phyloP scores from a whole-genome alignment of 2,113 vertebrate genomes.

The Nannospalax galili region DNA sequence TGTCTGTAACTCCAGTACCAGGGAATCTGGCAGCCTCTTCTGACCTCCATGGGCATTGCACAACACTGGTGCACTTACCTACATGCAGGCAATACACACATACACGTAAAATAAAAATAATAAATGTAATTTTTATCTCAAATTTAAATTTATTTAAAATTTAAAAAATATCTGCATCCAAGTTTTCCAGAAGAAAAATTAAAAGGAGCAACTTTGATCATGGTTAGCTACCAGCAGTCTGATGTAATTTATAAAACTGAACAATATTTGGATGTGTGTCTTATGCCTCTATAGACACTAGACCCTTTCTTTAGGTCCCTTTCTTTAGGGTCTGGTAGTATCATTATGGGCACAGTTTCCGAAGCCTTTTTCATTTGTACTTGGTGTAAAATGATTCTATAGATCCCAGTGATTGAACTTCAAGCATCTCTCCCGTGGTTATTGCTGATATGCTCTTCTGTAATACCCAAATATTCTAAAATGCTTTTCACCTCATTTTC shows the following conservation, averaged over 20 bases:
- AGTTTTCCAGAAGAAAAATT: conserved; percentile 60
- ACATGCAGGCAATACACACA: no score
- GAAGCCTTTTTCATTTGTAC: conserved; percentile 91
- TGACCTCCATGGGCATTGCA: no score
- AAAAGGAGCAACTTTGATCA: conserved; percentile 68
- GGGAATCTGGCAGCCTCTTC: no score
- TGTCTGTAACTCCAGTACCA: no score
- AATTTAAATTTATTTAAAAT: conserved; percentile 85
- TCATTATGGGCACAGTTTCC: conserved; percentile 88
- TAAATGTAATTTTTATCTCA: no score
- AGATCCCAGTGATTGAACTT: conserved; percentile 94
- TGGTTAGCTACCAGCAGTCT: conserved; percentile 63
- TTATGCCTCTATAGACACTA: conserved; percentile 87
- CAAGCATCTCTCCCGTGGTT: conserved; percentile 92
- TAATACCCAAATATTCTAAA: conserved; percentile 92
- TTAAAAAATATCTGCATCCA: conserved; percentile 78
- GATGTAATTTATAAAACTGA: conserved; percentile 91
- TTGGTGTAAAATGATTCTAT: conserved; percentile 94
- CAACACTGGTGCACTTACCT: no score
- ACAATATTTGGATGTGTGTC: conserved; percentile 96
- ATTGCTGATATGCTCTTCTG: conserved; percentile 93
- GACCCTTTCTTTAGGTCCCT: conserved; percentile 88
- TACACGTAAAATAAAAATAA: no score
- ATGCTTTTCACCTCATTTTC: conserved; percentile 91
- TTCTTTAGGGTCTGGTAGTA: conserved; percentile 83